Conservation (phyloP, 2,113 vertebrate genomes). For the Bubo scandiacus region DNA sequence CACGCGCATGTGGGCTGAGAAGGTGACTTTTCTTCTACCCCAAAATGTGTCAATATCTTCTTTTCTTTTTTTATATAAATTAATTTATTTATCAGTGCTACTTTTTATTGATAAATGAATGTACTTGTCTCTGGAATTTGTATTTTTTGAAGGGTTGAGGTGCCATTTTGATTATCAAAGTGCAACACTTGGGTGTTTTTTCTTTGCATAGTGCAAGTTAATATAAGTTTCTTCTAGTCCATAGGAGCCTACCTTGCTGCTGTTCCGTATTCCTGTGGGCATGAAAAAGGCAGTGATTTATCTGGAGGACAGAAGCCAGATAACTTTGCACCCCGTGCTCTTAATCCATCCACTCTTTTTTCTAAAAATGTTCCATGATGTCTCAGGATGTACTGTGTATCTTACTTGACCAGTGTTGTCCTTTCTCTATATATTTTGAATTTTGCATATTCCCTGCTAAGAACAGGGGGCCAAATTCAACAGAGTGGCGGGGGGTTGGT, state of each 20-base stretch:
- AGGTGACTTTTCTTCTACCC: conserved; percentile 34
- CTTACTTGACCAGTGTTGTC: background rate
- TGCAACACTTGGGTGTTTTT: background rate
- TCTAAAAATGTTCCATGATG: background rate
- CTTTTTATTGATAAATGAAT: conserved; percentile 22
- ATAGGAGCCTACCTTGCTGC: background rate
- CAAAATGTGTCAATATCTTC: background rate
- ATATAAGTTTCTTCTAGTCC: background rate
- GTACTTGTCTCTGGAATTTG: background rate
- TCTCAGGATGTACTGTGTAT: background rate
- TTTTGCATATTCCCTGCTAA: background rate
- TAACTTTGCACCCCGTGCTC: background rate
- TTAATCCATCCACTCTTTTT: background rate
- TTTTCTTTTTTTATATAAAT: background rate
- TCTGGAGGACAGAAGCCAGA: background rate
- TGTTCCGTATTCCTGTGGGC: background rate
- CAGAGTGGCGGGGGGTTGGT: too few species aligned
- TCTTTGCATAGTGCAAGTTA: background rate
- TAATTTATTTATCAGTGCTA: conserved; percentile 32
- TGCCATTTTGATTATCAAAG: background rate
- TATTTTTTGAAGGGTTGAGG: background rate
- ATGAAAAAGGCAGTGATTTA: background rate
- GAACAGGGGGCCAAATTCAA: background rate
- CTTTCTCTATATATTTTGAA: background rate
- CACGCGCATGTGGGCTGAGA: conserved; percentile 46